Conservation (phyloP, 2,113 vertebrate species). For the Macquaria ambigua region DNA sequence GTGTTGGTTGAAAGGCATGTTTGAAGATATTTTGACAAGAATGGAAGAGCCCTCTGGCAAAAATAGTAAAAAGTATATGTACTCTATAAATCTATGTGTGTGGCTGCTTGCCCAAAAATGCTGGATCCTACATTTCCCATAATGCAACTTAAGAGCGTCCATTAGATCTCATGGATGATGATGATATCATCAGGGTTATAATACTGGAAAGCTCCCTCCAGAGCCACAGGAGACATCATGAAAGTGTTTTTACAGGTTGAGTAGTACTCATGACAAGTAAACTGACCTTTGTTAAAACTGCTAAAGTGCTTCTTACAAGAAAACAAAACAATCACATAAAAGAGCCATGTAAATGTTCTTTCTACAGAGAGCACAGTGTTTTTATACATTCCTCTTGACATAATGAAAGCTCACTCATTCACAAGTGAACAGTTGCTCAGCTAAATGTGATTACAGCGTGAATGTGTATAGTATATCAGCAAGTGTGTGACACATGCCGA, state of each 20-base stretch:
- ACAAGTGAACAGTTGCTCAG: neutral
- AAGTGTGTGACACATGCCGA: neutral
- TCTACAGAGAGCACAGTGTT: neutral
- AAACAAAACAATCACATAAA: too few relatives aligned
- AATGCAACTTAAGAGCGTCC: neutral
- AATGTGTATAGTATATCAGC: neutral
- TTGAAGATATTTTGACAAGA: slow-evolving; percentile 61
- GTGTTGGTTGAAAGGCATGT: slow-evolving; percentile 71
- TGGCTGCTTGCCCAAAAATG: neutral
- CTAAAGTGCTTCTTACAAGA: too few relatives aligned
- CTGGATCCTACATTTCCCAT: neutral
- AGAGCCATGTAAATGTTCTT: too few relatives aligned
- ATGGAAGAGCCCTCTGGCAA: slow-evolving; percentile 26
- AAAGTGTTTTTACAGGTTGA: too few relatives aligned
- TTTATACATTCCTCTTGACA: neutral
- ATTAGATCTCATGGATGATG: neutral
- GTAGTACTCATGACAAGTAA: neutral
- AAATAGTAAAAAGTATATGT: too few relatives aligned
- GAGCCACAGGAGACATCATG: neutral
- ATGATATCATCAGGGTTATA: neutral
- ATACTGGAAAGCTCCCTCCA: neutral
- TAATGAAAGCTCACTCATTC: neutral
- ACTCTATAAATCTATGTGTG: neutral
- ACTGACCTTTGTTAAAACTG: neutral
- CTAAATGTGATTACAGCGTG: neutral